These are phyloP conservation scores for Nylanderia fulva DNA, from an alignment of 1,140 invertebrate genomes.

Conservation along the genomic window DNA sequence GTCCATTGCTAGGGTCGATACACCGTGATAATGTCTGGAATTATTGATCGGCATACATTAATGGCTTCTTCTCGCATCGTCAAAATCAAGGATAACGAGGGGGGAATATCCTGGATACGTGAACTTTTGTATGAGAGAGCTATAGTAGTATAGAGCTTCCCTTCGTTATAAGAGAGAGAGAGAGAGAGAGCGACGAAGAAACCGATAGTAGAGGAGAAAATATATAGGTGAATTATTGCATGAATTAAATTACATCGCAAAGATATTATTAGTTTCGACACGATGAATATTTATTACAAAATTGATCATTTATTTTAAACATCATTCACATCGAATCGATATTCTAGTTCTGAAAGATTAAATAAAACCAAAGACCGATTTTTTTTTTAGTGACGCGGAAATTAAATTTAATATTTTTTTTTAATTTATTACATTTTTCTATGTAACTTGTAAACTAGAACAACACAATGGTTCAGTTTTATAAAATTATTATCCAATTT, in stretches of 20 bases:
- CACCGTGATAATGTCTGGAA: conserved; percentile 54
- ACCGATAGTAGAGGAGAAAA: not conserved
- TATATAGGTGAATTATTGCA: not conserved
- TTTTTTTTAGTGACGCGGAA: not conserved
- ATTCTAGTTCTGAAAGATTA: not conserved
- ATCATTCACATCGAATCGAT: not conserved
- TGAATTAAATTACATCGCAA: not conserved
- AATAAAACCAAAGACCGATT: not conserved
- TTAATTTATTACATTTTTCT: no score
- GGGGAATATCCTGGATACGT: conserved; percentile 56
- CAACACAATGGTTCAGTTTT: no score
- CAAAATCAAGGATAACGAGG: conserved; percentile 70
- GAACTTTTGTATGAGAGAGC: conserved; percentile 52
- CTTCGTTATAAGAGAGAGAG: no score
- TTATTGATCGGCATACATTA: conserved; percentile 67
- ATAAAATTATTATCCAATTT: no score
- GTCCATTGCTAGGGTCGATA: conserved; percentile 42
- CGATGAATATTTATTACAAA: not conserved
- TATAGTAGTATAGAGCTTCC: conserved; percentile 27
- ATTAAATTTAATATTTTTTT: not conserved
- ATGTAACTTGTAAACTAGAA: no score
- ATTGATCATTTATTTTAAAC: not conserved
- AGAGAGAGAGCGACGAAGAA: conserved; percentile 32
- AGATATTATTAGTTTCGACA: not conserved
- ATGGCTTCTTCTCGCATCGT: conserved; percentile 63